These are phyloP conservation scores for Sycophila sp. DNA, from an alignment of 1,140 invertebrate genomes.

Conservation along the genomic window DNA sequence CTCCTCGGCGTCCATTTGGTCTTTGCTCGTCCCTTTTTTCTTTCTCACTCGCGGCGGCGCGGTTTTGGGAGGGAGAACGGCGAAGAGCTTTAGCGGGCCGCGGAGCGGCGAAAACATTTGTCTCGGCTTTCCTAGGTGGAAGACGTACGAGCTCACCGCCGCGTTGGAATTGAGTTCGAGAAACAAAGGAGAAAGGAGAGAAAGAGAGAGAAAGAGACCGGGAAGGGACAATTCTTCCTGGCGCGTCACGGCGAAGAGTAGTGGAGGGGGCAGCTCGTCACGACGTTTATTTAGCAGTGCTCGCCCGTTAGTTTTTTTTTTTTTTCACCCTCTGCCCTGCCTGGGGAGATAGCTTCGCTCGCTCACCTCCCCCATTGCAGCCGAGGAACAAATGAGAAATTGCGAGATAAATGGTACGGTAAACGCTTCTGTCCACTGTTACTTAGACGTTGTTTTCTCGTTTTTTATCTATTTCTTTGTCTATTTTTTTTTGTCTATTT, in stretches of 20 bases:
- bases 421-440: no score
- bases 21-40: neutral
- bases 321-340: neutral
- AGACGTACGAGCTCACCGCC: constrained; percentile 9
- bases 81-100: constrained; percentile 23
- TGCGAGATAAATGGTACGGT: neutral
- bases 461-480: no score
- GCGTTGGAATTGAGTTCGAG: constrained; percentile 20
- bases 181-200: neutral
- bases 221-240: neutral
- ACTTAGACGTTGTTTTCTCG: no score
- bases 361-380: no score
- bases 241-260: no score
- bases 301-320: neutral
- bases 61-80: neutral
- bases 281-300: constrained; percentile 19
- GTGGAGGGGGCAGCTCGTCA: neutral
- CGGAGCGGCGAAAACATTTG: constrained; percentile 23
- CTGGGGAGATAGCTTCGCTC: neutral
- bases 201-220: no score
- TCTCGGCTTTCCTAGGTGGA: constrained; percentile 4
- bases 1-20: neutral
- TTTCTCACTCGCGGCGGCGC: neutral
- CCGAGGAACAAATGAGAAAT: neutral
- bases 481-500: no score